Conservation (phyloP, 2,888 invertebrate species). For the Tetramorium bicarinatum region DNA sequence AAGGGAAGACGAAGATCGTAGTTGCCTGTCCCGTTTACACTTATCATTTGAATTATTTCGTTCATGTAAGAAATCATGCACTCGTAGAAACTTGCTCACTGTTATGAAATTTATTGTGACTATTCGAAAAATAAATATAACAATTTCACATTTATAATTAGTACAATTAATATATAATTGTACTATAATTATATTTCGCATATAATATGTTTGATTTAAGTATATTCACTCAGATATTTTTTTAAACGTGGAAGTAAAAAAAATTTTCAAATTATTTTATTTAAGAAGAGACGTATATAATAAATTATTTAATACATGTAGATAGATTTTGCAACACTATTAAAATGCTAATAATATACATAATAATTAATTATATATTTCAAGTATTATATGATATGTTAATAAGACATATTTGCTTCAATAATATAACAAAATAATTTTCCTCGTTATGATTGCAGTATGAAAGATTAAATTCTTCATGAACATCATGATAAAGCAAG, state of each 20-base stretch:
- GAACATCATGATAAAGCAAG: conserved; percentile 53
- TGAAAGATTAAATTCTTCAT: conserved; percentile 2
- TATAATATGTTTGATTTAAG: too few species aligned
- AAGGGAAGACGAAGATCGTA: conserved; percentile 53
- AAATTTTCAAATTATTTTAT: background rate
- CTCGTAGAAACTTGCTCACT: background rate
- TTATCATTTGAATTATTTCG: conserved; percentile 45
- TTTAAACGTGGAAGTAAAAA: background rate
- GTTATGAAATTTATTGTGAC: background rate
- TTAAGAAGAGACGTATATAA: background rate
- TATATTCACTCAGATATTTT: too few species aligned
- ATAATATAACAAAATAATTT: conserved; percentile 2
- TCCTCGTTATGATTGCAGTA: background rate
- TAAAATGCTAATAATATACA: background rate
- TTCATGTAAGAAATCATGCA: background rate
- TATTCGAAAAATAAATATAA: background rate
- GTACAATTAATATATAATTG: background rate
- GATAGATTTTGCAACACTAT: background rate
- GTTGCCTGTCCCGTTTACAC: conserved; percentile 68
- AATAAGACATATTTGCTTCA: background rate
- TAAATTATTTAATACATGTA: background rate
- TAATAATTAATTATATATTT: background rate
- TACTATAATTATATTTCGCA: background rate
- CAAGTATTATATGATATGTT: background rate
- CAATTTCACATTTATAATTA: background rate